Base-by-base conservation (phyloP, 1,140 invertebrate species). In the Papilio polyxenes region DNA sequence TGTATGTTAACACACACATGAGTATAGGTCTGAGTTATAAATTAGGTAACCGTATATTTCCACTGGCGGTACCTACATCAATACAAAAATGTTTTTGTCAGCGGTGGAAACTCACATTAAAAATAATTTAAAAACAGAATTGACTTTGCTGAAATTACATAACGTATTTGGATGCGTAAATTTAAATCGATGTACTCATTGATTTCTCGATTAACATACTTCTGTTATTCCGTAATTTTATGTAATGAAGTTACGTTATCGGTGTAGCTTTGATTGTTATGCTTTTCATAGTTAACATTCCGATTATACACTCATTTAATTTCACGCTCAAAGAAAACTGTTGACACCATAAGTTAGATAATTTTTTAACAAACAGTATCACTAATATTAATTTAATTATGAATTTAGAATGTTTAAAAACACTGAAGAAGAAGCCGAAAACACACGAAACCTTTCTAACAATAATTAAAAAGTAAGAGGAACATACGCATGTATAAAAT, bases 141-240 rank as follows among this genome's bases (percentile, higher is more conserved):
- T 20, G 65, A 31, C 65, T 17, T 13, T 37, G 13, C 31, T 37
- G 31, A 72, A 17, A 40, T 72, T 40, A 72, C 37, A 17, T 72
- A 37, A 72, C 13, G 23, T 72, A 23, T 72, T 72, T 72, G 62
- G 20, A 65, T 65, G 62, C 62, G 62, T 65, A 10, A 5, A 65
- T 65, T 65, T 31, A 31, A 65, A 65, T 65, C 23, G 62, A 23
- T 59, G 8, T 9, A 31, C 23, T 23, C 23, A 72, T 72, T 69
- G 62, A 31, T 69, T 72, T 37, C 13, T 72, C 65, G 65, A 72
- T 72, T 72, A 72, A 72, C 62, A 69, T 69, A 69, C 65, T 72
- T 72, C 65, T 72, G 65, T 13, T 72, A 17, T 72, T 72, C 31
- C 31, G 65, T 72, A 72, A 72, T 72, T 72, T 72, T 72, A 23